These are phyloP conservation scores for Neotoxoptera formosana DNA, from an alignment of 1,140 invertebrate genomes.

Conservation along the genomic window DNA sequence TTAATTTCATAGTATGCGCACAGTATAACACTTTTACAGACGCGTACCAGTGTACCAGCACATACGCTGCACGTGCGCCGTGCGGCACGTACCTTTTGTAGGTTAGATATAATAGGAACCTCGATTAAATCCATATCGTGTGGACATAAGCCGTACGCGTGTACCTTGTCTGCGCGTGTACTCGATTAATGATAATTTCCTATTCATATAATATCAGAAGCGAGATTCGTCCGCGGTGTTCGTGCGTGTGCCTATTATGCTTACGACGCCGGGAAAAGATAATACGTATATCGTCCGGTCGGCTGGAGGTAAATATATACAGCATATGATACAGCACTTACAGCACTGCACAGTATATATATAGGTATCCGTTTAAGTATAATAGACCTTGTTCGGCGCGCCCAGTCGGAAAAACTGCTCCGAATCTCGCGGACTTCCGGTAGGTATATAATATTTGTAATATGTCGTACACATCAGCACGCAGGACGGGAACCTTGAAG, in stretches of 20 bases:
- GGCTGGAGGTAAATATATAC: no score
- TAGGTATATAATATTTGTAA: no score
- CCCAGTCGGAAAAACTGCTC: slow-evolving; percentile 14
- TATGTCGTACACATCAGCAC: neutral
- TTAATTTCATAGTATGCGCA: neutral
- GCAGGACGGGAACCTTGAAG: neutral
- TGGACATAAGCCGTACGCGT: neutral
- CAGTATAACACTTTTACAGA: no score
- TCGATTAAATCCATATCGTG: neutral
- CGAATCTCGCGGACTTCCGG: neutral
- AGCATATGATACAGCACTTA: neutral
- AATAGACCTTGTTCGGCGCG: neutral
- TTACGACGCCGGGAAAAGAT: neutral
- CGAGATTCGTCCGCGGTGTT: neutral
- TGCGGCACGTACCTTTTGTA: slow-evolving; percentile 5
- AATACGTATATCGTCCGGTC: no score
- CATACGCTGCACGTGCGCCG: neutral
- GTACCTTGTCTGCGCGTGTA: neutral
- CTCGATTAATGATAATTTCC: slow-evolving; percentile 9
- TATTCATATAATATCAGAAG: neutral
- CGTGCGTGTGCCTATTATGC: neutral
- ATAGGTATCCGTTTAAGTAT: neutral
- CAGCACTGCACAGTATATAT: no score
- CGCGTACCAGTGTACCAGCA: neutral
- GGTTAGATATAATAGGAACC: neutral